A percentile compares a stretch with the other conserved stretches of the same genome.
Conservation (phyloP, 2,888 invertebrate species). For the Theretra japonica region DNA sequence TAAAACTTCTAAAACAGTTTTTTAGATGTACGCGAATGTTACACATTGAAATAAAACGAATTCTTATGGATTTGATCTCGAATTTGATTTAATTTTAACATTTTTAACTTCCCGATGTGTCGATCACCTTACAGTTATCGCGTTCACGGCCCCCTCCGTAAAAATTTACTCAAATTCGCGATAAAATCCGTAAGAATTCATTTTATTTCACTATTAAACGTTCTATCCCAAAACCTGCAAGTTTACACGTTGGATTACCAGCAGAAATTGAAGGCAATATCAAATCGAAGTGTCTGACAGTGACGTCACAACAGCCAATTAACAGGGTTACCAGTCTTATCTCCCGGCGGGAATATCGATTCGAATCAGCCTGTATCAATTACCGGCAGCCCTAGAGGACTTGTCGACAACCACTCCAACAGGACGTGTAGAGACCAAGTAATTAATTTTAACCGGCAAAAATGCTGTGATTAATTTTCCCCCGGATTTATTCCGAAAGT, state of each 20-base stretch:
- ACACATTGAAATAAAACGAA: no score
- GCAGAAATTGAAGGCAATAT: slow-evolving; percentile 14
- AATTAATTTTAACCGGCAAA: slow-evolving; percentile 27
- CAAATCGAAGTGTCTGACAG: slow-evolving; percentile 2
- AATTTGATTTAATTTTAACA: no score
- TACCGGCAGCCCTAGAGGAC: slow-evolving; percentile 31
- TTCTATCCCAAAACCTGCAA: no score
- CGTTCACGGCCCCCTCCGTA: no score
- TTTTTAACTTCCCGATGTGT: no score
- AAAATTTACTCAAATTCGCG: no score
- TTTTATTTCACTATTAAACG: no score
- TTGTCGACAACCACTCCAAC: slow-evolving; percentile 28
- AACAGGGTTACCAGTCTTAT: slow-evolving; percentile 35
- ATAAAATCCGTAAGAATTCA: no score
- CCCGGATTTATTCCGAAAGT: not conserved
- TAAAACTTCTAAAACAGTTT: no score
- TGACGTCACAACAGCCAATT: slow-evolving; percentile 36
- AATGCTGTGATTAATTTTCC: slow-evolving; percentile 13
- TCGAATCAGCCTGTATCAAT: slow-evolving; percentile 34
- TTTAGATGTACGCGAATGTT: no score
- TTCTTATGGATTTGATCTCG: no score
- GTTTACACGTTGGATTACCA: not conserved
- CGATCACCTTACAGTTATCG: no score
- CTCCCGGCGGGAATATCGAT: slow-evolving; percentile 34
- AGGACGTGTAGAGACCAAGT: slow-evolving; percentile 23